Evolutionary conservation across 1,140 invertebrate species (phyloP).

Genomic region (Neelides sp.): DNA sequence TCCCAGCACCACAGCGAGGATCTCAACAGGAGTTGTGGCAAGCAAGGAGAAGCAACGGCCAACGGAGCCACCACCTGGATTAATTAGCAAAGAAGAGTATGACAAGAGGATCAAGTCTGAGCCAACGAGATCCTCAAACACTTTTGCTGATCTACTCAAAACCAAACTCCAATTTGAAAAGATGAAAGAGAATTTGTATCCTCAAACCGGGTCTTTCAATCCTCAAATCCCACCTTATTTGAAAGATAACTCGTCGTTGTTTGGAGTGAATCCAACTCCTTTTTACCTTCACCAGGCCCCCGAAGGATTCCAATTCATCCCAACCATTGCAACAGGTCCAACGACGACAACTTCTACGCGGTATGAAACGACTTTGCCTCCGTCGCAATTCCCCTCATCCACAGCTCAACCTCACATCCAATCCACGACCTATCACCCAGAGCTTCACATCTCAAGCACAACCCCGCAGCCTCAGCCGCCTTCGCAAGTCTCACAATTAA

Average conservation of each 20-base stretch:
- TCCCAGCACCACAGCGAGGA: no score
- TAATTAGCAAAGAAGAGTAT: no score
- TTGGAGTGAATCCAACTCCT: background rate
- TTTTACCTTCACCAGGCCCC: background rate
- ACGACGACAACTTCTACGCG: background rate
- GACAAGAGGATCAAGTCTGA: no score
- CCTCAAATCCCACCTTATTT: background rate
- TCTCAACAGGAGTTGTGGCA: no score
- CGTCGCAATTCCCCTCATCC: background rate
- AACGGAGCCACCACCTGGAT: no score
- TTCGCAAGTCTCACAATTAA: no score
- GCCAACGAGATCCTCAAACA: no score
- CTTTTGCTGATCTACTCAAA: slow-evolving; percentile 21
- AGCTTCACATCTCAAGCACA: background rate
- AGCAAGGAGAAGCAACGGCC: no score
- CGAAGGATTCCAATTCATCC: background rate
- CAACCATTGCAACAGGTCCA: background rate
- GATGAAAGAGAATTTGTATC: slow-evolving; percentile 24
- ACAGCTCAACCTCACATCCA: background rate
- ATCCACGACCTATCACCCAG: background rate
- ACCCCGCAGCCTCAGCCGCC: background rate
- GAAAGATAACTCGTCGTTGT: background rate
- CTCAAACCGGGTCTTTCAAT: slow-evolving; percentile 2
- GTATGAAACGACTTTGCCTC: background rate
- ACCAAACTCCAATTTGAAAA: slow-evolving; percentile 27